These are phyloP conservation scores for Exephanes ischioxanthus DNA, from an alignment of 2,888 invertebrate species.

Conservation along the genomic window DNA sequence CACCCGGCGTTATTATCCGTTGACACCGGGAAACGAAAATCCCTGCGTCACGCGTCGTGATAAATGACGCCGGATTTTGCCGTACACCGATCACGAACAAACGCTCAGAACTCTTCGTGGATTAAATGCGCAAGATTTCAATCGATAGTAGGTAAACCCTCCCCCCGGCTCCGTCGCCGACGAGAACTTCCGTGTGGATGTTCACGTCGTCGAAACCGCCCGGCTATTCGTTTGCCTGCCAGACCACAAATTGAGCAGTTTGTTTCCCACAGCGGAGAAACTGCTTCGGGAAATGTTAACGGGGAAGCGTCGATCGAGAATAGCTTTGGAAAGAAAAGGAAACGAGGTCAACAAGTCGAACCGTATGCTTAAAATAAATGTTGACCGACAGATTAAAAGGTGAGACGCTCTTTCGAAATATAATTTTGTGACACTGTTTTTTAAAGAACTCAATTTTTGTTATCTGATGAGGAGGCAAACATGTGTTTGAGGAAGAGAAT, in stretches of 20 bases:
- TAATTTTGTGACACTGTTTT: background rate
- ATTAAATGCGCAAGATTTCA: slow-evolving; percentile 51
- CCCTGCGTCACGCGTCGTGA: slow-evolving; percentile 61
- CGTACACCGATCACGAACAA: slow-evolving; percentile 59
- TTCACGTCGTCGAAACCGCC: slow-evolving; percentile 72
- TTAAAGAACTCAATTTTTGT: background rate
- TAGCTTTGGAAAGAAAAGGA: slow-evolving; percentile 38
- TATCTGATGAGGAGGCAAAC: background rate
- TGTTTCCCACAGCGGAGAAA: slow-evolving; percentile 73
- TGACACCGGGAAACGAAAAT: slow-evolving; percentile 25
- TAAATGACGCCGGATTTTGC: slow-evolving; percentile 74
- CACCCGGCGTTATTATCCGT: slow-evolving; percentile 56
- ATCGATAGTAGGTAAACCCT: slow-evolving; percentile 41
- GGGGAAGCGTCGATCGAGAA: slow-evolving; percentile 59
- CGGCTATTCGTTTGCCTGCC: slow-evolving; percentile 79
- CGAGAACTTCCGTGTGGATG: slow-evolving; percentile 28
- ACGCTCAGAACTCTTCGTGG: slow-evolving; percentile 23
- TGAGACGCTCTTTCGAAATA: background rate
- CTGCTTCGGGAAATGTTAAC: slow-evolving; percentile 33
- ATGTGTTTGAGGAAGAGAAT: background rate
- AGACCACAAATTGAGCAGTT: slow-evolving; percentile 82
- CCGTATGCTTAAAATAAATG: background rate
- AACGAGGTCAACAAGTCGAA: background rate
- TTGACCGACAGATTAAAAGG: background rate
- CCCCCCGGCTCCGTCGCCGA: background rate